phyloP scores from a whole-genome alignment of 2,888 invertebrate genomes.

The Prosapia bicincta region DNA sequence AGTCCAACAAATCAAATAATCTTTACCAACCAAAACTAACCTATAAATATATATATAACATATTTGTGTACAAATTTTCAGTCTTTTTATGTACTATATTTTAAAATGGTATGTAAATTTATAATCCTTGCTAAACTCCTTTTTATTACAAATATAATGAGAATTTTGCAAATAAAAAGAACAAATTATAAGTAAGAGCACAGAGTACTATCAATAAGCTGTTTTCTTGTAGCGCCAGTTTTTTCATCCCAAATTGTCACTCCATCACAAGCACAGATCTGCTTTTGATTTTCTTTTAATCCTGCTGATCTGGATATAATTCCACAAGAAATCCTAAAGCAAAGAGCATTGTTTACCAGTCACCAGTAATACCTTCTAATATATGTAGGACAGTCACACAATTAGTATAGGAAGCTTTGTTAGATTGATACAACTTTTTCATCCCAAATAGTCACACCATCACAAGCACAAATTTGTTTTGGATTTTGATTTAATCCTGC shows the following conservation, averaged over 20 bases:
- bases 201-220: too few species aligned
- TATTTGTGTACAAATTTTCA: too few species aligned
- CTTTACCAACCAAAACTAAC: too few species aligned
- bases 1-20: too few species aligned
- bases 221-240: conserved; percentile 45
- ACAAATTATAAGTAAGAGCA: too few species aligned
- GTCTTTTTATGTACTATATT: too few species aligned
- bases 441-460: conserved; percentile 87
- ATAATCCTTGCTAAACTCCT: too few species aligned
- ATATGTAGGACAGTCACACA: neutral
- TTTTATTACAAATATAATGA: too few species aligned
- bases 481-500: conserved; percentile 84
- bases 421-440: conserved; percentile 48
- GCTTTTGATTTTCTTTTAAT: conserved; percentile 79
- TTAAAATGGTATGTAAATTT: too few species aligned
- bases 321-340: conserved; percentile 71
- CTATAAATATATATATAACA: too few species aligned
- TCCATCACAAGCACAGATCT: conserved; percentile 88
- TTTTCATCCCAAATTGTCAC: conserved; percentile 84
- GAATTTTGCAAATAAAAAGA: too few species aligned
- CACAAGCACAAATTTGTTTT: conserved; percentile 86
- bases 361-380: conserved; percentile 40
- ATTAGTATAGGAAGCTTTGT: neutral
- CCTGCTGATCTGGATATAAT: conserved; percentile 87
- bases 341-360: neutral